Conservation (phyloP, 2,797 vertebrate species). For the Alosa sapidissima region DNA sequence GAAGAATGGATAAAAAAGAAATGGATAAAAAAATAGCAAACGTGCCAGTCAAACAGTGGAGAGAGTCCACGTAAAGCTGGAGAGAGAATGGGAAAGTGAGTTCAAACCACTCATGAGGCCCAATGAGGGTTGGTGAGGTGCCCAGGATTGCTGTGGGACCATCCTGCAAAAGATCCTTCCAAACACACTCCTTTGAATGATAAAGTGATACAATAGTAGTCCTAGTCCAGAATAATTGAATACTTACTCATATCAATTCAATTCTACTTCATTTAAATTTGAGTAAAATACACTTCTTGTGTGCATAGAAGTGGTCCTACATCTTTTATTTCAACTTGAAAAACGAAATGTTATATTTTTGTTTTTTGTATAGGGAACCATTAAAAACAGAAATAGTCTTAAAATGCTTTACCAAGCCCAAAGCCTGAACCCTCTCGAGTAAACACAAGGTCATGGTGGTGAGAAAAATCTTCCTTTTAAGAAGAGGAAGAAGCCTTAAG, state of each 20-base stretch:
- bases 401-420: background rate
- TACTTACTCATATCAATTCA: background rate
- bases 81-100: background rate
- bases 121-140: background rate
- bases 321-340: no score
- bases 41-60: background rate
- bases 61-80: background rate
- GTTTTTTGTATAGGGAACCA: background rate
- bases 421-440: background rate
- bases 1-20: background rate
- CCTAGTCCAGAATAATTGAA: background rate
- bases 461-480: background rate
- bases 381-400: background rate
- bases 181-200: background rate
- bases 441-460: background rate
- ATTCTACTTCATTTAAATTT: background rate
- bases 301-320: no score
- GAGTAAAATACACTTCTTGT: no score
- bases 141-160: background rate
- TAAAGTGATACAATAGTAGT: background rate
- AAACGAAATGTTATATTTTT: background rate
- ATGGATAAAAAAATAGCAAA: background rate
- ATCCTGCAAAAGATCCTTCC: background rate
- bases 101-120: background rate
- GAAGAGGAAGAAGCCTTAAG: background rate